Conservation (phyloP, 2,113 vertebrate species). For the Cebidichthys violaceus region DNA sequence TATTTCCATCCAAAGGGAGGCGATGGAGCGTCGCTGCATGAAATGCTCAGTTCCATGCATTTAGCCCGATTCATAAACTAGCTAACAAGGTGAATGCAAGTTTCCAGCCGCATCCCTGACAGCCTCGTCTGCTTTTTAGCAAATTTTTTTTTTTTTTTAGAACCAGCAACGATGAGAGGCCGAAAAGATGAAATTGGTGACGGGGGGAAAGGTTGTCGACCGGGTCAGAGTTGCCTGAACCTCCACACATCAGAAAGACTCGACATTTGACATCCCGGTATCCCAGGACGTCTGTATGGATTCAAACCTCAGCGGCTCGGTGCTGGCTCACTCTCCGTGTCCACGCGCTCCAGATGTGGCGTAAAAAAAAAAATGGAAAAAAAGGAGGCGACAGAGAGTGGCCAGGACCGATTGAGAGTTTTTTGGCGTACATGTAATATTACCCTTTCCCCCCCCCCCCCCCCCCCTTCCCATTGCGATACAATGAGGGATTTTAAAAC, state of each 20-base stretch:
- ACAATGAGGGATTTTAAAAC: conserved; percentile 82
- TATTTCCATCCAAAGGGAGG: neutral
- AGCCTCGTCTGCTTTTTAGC: conserved; percentile 57
- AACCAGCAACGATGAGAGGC: conserved; percentile 64
- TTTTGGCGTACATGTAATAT: conserved; percentile 59
- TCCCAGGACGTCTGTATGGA: conserved; percentile 56
- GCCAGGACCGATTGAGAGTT: conserved; percentile 53
- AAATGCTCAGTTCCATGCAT: conserved; percentile 4
- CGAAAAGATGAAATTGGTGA: conserved; percentile 29
- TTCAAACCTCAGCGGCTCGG: conserved; percentile 53
- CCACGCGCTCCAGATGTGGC: conserved; percentile 22
- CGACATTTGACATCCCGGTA: conserved; percentile 65
- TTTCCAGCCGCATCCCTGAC: conserved; percentile 2
- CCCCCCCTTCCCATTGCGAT: conserved; percentile 60
- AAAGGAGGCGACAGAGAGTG: conserved; percentile 9
- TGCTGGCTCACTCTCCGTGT: conserved; percentile 9
- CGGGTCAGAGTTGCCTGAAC: conserved; percentile 62
- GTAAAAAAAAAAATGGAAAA: no score
- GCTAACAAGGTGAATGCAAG: neutral
- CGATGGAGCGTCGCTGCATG: conserved; percentile 5
- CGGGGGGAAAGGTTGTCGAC: conserved; percentile 29
- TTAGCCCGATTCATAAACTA: conserved; percentile 1
- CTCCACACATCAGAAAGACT: conserved; percentile 54
- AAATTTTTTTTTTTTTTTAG: no score
- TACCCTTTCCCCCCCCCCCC: conserved; percentile 47